Conservation (phyloP, 2,113 vertebrate species). For the Megaleporinus macrocephalus region DNA sequence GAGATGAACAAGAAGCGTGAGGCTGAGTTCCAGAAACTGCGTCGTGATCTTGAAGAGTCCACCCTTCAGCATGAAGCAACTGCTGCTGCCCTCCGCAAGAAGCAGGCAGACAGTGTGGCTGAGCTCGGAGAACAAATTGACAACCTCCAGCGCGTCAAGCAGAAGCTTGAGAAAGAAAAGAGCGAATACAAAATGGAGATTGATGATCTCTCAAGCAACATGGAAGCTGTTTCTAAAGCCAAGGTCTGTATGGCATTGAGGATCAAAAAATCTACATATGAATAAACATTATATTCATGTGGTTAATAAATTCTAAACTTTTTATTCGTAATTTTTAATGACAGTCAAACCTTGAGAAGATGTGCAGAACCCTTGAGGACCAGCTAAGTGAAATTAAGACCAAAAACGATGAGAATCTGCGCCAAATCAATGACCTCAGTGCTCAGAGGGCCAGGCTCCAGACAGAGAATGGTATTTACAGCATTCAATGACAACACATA, state of each 20-base stretch:
- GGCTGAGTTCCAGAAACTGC: slow-evolving; percentile 63
- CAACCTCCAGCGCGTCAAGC: slow-evolving; percentile 62
- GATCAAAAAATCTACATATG: no score
- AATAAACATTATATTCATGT: no score
- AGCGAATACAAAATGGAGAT: slow-evolving; percentile 63
- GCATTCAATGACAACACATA: background rate
- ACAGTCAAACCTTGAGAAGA: slow-evolving; percentile 81
- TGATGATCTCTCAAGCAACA: slow-evolving; percentile 60
- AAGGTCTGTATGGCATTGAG: slow-evolving; percentile 26
- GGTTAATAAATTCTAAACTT: background rate
- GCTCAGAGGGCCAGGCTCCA: slow-evolving; percentile 55
- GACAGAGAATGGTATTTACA: slow-evolving; percentile 52
- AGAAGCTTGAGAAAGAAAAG: slow-evolving; percentile 65
- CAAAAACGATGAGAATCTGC: slow-evolving; percentile 76
- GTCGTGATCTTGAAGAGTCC: slow-evolving; percentile 59
- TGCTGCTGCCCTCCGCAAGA: slow-evolving; percentile 61
- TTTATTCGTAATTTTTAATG: background rate
- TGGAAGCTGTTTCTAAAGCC: slow-evolving; percentile 54
- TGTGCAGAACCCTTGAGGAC: slow-evolving; percentile 65
- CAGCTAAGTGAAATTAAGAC: slow-evolving; percentile 78
- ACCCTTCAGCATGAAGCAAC: slow-evolving; percentile 62
- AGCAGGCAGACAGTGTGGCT: slow-evolving; percentile 64
- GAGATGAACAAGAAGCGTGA: slow-evolving; percentile 62
- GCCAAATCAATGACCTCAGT: slow-evolving; percentile 55
- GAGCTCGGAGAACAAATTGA: slow-evolving; percentile 63